Evolutionary conservation across 2,797 vertebrate species (phyloP).

Genomic region (Hephaestus fuliginosus): DNA sequence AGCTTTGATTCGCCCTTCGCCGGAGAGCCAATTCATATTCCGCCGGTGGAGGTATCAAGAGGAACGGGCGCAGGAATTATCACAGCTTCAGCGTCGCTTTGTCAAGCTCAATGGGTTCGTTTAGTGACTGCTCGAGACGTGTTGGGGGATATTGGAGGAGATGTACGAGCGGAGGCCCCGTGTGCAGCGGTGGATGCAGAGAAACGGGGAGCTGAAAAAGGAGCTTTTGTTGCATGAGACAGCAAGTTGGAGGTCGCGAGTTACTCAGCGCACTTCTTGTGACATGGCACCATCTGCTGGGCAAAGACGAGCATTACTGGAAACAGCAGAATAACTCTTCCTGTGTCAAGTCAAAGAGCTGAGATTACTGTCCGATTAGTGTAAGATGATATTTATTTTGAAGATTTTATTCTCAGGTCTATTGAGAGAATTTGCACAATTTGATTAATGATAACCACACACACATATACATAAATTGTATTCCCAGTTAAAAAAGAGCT

Average conservation of each 20-base stretch:
- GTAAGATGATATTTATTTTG: too few species aligned
- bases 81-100: conserved; percentile 24
- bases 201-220: not conserved
- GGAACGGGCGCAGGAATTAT: conserved; percentile 39
- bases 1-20: conserved; percentile 56
- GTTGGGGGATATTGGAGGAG: conserved; percentile 10
- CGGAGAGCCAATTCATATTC: conserved; percentile 62
- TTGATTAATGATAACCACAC: too few species aligned
- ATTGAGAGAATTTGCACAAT: too few species aligned
- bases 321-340: not conserved
- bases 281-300: conserved; percentile 72
- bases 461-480: too few species aligned
- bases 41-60: conserved; percentile 31
- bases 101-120: conserved; percentile 36
- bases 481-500: too few species aligned
- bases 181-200: not conserved
- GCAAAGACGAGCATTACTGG: not conserved
- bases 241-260: not conserved
- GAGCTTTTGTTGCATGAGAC: not conserved
- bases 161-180: not conserved
- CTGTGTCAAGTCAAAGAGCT: not conserved
- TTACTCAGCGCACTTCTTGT: conserved; percentile 3
- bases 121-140: conserved; percentile 22
- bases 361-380: not conserved
- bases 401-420: too few species aligned